phyloP scores from a whole-genome alignment of 2,797 vertebrate species.

The Alcedo quadribrachys region DNA sequence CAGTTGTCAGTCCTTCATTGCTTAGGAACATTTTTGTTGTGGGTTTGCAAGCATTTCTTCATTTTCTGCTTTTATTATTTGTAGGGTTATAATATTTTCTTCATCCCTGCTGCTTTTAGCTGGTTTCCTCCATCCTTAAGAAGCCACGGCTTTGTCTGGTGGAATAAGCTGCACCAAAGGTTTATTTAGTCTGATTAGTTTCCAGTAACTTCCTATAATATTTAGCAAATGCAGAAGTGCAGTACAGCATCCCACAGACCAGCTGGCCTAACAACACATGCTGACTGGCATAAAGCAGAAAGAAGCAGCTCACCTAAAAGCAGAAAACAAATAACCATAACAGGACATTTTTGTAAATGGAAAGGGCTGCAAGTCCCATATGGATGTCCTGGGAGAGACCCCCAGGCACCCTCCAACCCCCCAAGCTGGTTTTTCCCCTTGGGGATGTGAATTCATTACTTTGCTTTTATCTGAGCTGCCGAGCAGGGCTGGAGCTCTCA shows the following conservation, averaged over 20 bases:
- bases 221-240: not conserved
- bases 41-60: not conserved
- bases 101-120: not conserved
- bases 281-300: not conserved
- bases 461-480: not conserved
- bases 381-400: not conserved
- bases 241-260: not conserved
- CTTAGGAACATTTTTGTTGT: not conserved
- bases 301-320: not conserved
- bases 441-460: not conserved
- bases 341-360: not conserved
- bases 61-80: not conserved
- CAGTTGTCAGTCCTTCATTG: accelerated
- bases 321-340: not conserved
- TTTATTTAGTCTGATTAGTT: not conserved
- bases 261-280: not conserved
- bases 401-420: not conserved
- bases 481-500: not conserved
- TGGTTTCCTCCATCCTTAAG: not conserved
- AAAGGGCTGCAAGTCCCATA: accelerated
- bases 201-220: not conserved
- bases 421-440: accelerated
- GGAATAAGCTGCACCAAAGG: not conserved
- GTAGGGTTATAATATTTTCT: not conserved
- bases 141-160: accelerated